Conservation (phyloP, 2,888 invertebrate species). For the Ectemnius lituratus region DNA sequence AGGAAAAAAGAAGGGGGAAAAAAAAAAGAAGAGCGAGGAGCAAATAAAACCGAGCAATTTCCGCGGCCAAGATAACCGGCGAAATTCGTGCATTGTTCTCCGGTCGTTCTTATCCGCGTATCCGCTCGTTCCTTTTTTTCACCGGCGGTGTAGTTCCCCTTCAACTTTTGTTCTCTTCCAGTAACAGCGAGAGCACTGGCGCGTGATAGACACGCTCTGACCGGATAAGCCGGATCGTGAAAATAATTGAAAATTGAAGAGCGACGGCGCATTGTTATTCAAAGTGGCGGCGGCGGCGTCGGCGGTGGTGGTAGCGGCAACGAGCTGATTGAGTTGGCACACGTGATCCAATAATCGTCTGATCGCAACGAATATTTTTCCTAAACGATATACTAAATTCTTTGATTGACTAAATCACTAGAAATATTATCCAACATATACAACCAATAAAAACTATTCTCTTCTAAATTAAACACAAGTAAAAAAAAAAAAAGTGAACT, state of each 20-base stretch:
- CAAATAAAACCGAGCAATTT: conserved; percentile 23
- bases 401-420: no score
- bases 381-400: neutral
- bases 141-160: neutral
- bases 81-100: conserved; percentile 36
- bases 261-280: conserved; percentile 4
- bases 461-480: no score
- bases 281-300: no score
- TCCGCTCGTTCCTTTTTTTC: conserved; percentile 9
- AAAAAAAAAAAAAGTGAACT: no score
- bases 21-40: neutral
- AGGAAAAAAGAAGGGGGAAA: neutral
- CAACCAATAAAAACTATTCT: no score
- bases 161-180: conserved; percentile 8
- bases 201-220: conserved; percentile 2
- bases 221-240: conserved; percentile 23
- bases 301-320: no score
- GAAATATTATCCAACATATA: no score
- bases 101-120: neutral
- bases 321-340: neutral
- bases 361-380: neutral
- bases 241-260: conserved; percentile 27
- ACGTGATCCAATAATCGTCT: neutral
- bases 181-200: neutral
- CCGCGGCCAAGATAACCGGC: conserved; percentile 18